Conservation (phyloP, 1,140 invertebrate species). For the Solenopsis invicta region DNA sequence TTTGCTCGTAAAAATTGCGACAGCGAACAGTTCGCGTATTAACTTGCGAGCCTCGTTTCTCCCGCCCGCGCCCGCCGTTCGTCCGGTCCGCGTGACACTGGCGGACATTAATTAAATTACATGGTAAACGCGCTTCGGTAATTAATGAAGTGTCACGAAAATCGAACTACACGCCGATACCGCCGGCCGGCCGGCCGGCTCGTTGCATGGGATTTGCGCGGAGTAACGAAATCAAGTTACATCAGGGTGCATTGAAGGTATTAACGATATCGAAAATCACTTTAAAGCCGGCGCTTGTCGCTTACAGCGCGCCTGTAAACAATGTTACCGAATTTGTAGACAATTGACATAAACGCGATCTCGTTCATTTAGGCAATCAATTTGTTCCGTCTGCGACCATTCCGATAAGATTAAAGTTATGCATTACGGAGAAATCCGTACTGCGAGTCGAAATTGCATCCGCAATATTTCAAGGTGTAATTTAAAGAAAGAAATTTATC, state of each 20-base stretch:
- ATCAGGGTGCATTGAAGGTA: conserved; percentile 23
- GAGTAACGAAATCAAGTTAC: conserved; percentile 65
- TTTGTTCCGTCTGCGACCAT: background rate
- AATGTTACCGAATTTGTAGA: conserved; percentile 14
- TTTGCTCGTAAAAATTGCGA: conserved; percentile 44
- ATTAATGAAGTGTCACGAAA: conserved; percentile 76
- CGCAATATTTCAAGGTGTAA: background rate
- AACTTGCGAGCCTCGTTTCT: conserved; percentile 52
- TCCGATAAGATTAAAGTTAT: background rate
- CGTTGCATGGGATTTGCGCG: conserved; percentile 52
- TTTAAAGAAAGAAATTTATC: background rate
- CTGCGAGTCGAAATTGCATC: background rate
- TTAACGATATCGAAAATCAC: conserved; percentile 70
- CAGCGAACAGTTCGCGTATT: conserved; percentile 55
- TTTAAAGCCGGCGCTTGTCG: conserved; percentile 53
- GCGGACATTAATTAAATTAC: conserved; percentile 74
- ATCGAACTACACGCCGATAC: conserved; percentile 67
- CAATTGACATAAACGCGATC: conserved; percentile 39
- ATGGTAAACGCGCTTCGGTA: conserved; percentile 68
- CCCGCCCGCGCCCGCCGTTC: background rate
- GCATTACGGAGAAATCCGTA: background rate
- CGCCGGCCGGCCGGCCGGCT: conserved; percentile 7
- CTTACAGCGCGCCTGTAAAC: conserved; percentile 49
- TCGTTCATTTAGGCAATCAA: conserved; percentile 36
- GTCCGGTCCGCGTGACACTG: conserved; percentile 35